These are phyloP conservation scores for Flabesymbios commensalis DNA, from an alignment of 2,888 invertebrate genomes.

Conservation along the genomic window DNA sequence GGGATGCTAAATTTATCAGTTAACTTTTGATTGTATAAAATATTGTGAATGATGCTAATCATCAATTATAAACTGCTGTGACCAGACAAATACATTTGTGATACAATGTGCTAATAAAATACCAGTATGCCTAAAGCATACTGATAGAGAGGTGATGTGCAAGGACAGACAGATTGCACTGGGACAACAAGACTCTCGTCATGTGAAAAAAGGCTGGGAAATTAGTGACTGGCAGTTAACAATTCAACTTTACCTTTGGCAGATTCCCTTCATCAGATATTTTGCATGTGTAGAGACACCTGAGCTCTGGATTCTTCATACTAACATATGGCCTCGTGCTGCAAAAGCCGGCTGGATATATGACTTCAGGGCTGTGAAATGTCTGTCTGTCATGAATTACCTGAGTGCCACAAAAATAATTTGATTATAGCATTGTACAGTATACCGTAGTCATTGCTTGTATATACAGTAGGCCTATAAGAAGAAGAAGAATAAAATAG, in stretches of 20 bases:
- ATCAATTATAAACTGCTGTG: too few species aligned
- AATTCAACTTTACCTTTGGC: constrained; percentile 73
- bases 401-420: constrained; percentile 42
- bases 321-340: constrained; percentile 78
- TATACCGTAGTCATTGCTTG: neutral
- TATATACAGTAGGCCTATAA: neutral
- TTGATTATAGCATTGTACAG: neutral
- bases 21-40: too few species aligned
- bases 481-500: neutral
- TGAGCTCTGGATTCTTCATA: constrained; percentile 70
- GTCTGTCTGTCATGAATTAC: constrained; percentile 64
- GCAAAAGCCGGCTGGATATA: constrained; percentile 79
- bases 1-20: too few species aligned
- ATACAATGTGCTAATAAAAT: too few species aligned
- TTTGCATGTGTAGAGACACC: constrained; percentile 79
- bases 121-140: too few species aligned
- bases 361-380: constrained; percentile 72
- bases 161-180: too few species aligned
- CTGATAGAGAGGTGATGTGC: too few species aligned
- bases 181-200: too few species aligned
- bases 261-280: constrained; percentile 74
- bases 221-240: too few species aligned
- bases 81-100: too few species aligned
- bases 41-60: too few species aligned
- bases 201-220: too few species aligned